phyloP scores from a whole-genome alignment of 1,140 invertebrate species.

The Ridgeia piscesae region DNA sequence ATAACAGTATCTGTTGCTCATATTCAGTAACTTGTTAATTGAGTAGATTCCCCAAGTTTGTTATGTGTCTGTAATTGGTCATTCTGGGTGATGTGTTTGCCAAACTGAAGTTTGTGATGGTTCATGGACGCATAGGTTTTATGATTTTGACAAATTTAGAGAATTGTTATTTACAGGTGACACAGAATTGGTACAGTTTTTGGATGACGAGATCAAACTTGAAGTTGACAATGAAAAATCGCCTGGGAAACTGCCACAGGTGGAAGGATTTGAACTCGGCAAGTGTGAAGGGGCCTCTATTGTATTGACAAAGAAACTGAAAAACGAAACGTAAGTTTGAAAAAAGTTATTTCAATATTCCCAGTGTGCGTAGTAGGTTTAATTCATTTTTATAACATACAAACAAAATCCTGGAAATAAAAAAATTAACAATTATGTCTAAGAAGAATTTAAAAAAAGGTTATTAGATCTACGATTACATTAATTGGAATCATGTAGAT shows the following conservation, averaged over 20 bases:
- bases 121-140: no score
- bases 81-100: no score
- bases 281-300: constrained; percentile 9
- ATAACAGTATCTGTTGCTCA: no score
- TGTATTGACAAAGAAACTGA: constrained; percentile 16
- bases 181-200: constrained; percentile 14
- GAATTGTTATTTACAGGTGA: constrained; percentile 3
- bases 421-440: neutral
- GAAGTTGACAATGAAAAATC: constrained; percentile 15
- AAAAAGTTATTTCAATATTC: neutral
- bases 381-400: neutral
- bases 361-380: no score
- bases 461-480: no score
- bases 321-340: constrained; percentile 7
- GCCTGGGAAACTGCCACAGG: neutral
- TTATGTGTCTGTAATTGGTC: no score
- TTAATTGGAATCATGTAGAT: neutral
- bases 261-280: neutral
- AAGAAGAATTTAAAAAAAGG: neutral
- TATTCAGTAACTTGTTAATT: no score
- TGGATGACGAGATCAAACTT: constrained; percentile 16
- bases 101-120: no score
- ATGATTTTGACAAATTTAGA: no score
- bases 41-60: no score
- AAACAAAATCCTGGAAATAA: no score